Conservation (phyloP, 2,888 invertebrate genomes). For the Seira musarum region DNA sequence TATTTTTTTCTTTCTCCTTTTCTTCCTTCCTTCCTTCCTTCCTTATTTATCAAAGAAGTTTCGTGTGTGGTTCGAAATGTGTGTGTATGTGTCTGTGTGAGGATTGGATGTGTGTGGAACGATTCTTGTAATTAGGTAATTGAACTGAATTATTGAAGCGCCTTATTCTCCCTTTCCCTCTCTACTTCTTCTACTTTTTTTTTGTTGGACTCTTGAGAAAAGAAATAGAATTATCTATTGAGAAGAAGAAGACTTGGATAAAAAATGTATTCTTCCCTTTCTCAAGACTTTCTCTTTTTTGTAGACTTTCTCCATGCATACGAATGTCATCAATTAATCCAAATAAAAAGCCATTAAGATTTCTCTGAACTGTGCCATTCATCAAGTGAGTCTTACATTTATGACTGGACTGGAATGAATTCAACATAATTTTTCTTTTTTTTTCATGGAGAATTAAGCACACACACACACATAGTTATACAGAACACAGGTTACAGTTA, state of each 20-base stretch:
- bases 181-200: not conserved
- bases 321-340: constrained; percentile 29
- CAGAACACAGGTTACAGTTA: no score
- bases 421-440: constrained; percentile 17
- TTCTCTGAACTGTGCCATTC: not conserved
- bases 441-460: no score
- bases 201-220: constrained; percentile 2
- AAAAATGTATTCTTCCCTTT: not conserved
- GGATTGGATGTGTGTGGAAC: constrained; percentile 29
- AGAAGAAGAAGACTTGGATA: not conserved
- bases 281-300: not conserved
- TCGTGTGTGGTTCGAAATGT: not conserved
- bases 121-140: constrained; percentile 56
- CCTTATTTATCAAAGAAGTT: constrained; percentile 29
- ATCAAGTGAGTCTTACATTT: not conserved
- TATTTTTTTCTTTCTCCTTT: no score
- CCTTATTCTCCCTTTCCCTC: constrained; percentile 2
- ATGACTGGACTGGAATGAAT: constrained; percentile 9
- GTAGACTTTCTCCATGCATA: not conserved
- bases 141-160: constrained; percentile 55
- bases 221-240: constrained; percentile 6
- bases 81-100: no score
- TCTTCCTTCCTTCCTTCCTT: constrained; percentile 2
- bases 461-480: no score
- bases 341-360: constrained; percentile 30